These are phyloP conservation scores for Phylloscopus whistleri DNA, from an alignment of 2,113 vertebrate species.

Conservation along the genomic window DNA sequence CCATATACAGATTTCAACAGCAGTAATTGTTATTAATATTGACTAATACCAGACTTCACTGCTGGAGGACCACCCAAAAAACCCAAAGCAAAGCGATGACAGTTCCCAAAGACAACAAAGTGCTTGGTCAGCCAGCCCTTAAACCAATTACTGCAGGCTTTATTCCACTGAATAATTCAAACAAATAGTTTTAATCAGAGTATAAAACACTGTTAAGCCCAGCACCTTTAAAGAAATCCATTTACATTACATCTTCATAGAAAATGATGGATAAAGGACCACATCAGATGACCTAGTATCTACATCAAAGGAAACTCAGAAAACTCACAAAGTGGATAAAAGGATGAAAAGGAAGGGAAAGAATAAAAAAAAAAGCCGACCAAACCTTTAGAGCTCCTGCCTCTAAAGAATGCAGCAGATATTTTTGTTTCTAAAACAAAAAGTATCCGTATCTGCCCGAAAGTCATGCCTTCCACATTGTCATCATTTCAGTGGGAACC, in stretches of 20 bases:
- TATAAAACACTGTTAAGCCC: background rate
- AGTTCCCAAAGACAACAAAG: background rate
- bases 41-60: background rate
- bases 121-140: constrained; percentile 2
- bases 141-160: constrained; percentile 6
- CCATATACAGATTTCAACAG: background rate
- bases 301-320: background rate
- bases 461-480: background rate
- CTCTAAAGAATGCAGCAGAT: background rate
- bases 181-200: constrained; percentile 5
- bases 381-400: background rate
- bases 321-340: background rate
- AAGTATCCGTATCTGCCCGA: background rate
- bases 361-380: background rate
- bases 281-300: background rate
- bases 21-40: background rate
- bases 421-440: background rate
- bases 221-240: background rate
- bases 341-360: background rate
- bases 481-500: background rate
- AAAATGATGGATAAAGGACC: background rate
- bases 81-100: background rate
- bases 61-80: background rate
- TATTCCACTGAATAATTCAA: constrained; percentile 22
- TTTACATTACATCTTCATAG: background rate